Percentiles rank a stretch among this genome's conserved stretches.
phyloP scores from a whole-genome alignment of 2,888 invertebrate genomes.

The Drosophila falleni region DNA sequence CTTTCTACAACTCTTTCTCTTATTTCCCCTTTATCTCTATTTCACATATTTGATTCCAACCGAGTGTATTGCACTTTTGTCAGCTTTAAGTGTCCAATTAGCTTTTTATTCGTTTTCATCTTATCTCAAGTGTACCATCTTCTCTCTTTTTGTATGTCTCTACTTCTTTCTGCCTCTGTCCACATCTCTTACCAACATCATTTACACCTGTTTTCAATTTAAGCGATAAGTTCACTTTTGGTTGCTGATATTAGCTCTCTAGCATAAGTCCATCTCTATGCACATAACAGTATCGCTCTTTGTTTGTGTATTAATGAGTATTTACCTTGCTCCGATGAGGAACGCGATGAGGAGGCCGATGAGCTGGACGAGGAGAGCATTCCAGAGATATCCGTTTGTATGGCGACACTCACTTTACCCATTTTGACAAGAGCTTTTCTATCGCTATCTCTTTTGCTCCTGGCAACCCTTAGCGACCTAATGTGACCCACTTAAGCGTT shows the following conservation, averaged over 20 bases:
- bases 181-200: slow-evolving; percentile 27
- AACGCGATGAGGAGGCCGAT: slow-evolving; percentile 76
- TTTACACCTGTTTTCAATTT: slow-evolving; percentile 68
- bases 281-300: slow-evolving; percentile 35
- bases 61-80: slow-evolving; percentile 36
- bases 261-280: slow-evolving; percentile 52
- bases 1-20: neutral
- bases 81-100: slow-evolving; percentile 48
- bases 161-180: slow-evolving; percentile 5
- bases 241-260: slow-evolving; percentile 35
- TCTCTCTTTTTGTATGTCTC: slow-evolving; percentile 2
- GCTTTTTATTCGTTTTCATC: slow-evolving; percentile 46
- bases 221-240: slow-evolving; percentile 27
- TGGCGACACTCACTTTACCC: slow-evolving; percentile 82
- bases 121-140: slow-evolving; percentile 57
- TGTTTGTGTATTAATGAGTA: slow-evolving; percentile 1
- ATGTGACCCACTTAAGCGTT: slow-evolving; percentile 67
- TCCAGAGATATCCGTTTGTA: slow-evolving; percentile 84
- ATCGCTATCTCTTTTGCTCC: slow-evolving; percentile 21
- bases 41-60: neutral
- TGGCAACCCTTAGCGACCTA: slow-evolving; percentile 36
- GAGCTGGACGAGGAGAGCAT: slow-evolving; percentile 76
- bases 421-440: slow-evolving; percentile 33
- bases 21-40: neutral
- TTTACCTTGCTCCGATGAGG: slow-evolving; percentile 82